phyloP scores from a whole-genome alignment of 1,140 invertebrate genomes.

The Aphis gossypii region DNA sequence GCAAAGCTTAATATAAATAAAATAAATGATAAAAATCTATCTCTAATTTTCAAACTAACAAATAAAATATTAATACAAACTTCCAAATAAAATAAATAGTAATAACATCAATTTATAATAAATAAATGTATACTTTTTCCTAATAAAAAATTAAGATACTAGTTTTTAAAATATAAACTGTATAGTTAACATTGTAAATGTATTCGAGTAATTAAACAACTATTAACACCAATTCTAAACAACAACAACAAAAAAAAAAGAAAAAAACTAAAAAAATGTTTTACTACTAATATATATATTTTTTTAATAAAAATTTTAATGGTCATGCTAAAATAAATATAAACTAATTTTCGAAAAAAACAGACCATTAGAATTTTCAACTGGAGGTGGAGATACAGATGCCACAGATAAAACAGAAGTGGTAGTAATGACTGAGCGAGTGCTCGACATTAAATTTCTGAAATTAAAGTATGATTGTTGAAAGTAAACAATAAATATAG shows the following conservation, averaged over 20 bases:
- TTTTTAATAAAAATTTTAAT: neutral
- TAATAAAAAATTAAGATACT: neutral
- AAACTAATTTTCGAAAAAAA: neutral
- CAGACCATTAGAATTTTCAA: slow-evolving; percentile 55
- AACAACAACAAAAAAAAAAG: neutral
- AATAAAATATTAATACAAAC: neutral
- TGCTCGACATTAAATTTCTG: slow-evolving; percentile 64
- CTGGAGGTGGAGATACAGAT: slow-evolving; percentile 45
- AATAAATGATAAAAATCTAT: neutral
- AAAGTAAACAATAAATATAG: neutral
- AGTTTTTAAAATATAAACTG: neutral
- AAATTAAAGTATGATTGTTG: slow-evolving; percentile 58
- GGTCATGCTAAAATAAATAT: slow-evolving; percentile 32
- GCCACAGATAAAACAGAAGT: slow-evolving; percentile 46
- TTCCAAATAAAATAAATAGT: neutral
- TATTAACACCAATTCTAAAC: neutral
- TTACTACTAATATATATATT: neutral
- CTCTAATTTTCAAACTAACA: neutral
- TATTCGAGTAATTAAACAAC: neutral
- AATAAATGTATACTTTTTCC: neutral
- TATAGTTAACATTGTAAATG: neutral
- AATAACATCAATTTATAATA: neutral
- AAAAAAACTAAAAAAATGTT: neutral
- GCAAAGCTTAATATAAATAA: neutral
- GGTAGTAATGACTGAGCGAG: slow-evolving; percentile 49